Base-by-base conservation (phyloP, 1,140 invertebrate genomes). In the Matsumurasca onukii region DNA sequence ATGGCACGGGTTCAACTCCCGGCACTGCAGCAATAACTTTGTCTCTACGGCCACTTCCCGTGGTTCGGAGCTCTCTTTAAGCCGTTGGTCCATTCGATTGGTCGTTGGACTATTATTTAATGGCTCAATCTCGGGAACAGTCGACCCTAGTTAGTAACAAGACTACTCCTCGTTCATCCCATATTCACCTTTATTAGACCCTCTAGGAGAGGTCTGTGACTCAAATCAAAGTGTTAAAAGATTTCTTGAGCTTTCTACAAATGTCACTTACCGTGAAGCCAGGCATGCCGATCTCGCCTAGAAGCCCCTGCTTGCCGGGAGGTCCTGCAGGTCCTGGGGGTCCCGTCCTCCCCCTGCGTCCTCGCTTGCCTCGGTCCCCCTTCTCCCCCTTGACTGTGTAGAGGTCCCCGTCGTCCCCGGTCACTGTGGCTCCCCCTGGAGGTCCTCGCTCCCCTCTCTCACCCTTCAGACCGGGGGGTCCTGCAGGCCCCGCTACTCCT, bases 291-390 rank as follows among this genome's bases (percentile, higher is more conserved):
- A 52, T 52, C 3, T 52, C 49, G 12, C 49, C 49, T 5, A 52
- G 12, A 3, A 22, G 49, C 22, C 49, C 49, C 12, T 12, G 20
- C 22, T 52, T 52, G 3, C 49, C 49, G 13, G 49, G 49, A 5
- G 49, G 49, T 12, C 49, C 49, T 22, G 20, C 22, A 3, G 49
- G 49, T 12, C 49, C 49, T 15, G 49, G 49, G 5, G 49, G 49
- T 20, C 49, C 49, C 13, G 49, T 12, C 22, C 22, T 52, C 9
- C 49, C 49, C 20, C 49, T 52, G 9, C 20, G 3, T 20, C 92
- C 92, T 52, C 91, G 79, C 74, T 86, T 86, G 0, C 92, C 92
- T 66, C 86, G 78, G 12, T 91, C 86, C 15, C 92, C 92, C 78
- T 92, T 93, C 61, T 93, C 91, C 49, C 92, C 92, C 1, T 68